These are phyloP conservation scores for Aphelenchoides besseyi DNA, from an alignment of 1,140 invertebrate species.

Conservation along the genomic window DNA sequence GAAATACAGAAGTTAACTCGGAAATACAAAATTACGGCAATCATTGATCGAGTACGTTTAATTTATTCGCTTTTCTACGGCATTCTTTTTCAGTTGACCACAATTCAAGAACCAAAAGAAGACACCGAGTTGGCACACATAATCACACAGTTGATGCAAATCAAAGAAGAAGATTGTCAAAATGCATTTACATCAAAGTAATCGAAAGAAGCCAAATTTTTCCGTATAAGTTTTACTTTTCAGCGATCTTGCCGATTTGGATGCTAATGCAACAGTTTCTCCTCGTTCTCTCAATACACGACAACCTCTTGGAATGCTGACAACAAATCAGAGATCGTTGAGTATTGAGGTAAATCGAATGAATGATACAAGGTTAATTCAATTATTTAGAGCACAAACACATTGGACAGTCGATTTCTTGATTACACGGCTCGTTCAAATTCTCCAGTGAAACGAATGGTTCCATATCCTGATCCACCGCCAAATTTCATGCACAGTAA, in stretches of 20 bases:
- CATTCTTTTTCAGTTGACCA: constrained; percentile 25
- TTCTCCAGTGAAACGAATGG: constrained; percentile 50
- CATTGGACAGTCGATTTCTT: constrained; percentile 48
- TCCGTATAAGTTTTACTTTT: not conserved
- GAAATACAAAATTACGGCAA: constrained; percentile 53
- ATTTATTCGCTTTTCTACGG: constrained; percentile 1
- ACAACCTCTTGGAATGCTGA: constrained; percentile 18
- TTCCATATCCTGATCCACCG: constrained; percentile 39
- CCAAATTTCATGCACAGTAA: constrained; percentile 44
- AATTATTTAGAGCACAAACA: constrained; percentile 48
- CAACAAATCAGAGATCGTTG: constrained; percentile 33
- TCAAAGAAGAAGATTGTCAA: constrained; percentile 53
- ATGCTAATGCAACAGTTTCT: not conserved
- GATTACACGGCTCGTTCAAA: constrained; percentile 44
- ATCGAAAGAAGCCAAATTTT: not conserved
- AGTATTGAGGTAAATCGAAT: too few species aligned
- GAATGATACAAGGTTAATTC: too few species aligned
- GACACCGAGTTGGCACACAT: constrained; percentile 35
- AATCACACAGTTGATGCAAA: constrained; percentile 41
- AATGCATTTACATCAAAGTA: constrained; percentile 34
- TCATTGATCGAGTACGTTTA: constrained; percentile 49
- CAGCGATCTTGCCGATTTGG: not conserved
- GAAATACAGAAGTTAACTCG: constrained; percentile 55
- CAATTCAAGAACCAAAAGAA: constrained; percentile 23
- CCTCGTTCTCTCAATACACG: constrained; percentile 1